Conservation (phyloP, 2,113 vertebrate species). For the Tachysurus fulvidraco region DNA sequence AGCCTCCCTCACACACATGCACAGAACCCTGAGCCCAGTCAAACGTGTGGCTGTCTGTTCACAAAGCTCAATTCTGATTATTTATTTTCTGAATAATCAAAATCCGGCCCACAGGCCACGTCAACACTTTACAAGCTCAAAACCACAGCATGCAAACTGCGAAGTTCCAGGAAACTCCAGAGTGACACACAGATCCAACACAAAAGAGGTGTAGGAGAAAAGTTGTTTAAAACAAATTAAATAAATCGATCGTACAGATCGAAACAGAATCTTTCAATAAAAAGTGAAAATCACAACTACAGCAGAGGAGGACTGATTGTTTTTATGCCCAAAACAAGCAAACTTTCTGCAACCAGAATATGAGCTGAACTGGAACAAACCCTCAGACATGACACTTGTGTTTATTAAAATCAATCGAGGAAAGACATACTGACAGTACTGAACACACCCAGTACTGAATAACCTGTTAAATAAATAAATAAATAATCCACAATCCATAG, state of each 20-base stretch:
- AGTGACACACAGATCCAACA: not conserved
- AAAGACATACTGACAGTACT: not conserved
- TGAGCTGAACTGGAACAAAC: not conserved
- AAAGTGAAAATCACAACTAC: not conserved
- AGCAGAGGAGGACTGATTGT: too few relatives aligned
- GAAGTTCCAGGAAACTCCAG: constrained; percentile 12
- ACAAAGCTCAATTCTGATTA: not conserved
- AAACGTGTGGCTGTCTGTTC: not conserved
- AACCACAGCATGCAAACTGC: constrained; percentile 20
- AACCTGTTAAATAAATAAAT: not conserved
- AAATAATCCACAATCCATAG: not conserved
- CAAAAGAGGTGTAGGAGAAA: not conserved
- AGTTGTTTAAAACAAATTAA: not conserved
- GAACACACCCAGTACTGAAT: not conserved
- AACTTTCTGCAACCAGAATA: not conserved
- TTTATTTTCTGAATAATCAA: constrained; percentile 5
- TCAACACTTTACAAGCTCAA: constrained; percentile 12
- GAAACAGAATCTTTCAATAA: not conserved
- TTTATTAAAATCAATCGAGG: not conserved
- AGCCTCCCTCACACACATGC: not conserved
- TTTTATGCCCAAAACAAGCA: not conserved
- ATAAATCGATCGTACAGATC: not conserved
- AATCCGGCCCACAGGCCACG: constrained; percentile 5
- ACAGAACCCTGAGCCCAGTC: not conserved
- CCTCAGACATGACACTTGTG: not conserved